A percentile compares a stretch with the other conserved stretches of the same genome.
Evolutionary conservation across 2,113 vertebrate species (phyloP).

Genomic region (Kobus ellipsiprymnus): DNA sequence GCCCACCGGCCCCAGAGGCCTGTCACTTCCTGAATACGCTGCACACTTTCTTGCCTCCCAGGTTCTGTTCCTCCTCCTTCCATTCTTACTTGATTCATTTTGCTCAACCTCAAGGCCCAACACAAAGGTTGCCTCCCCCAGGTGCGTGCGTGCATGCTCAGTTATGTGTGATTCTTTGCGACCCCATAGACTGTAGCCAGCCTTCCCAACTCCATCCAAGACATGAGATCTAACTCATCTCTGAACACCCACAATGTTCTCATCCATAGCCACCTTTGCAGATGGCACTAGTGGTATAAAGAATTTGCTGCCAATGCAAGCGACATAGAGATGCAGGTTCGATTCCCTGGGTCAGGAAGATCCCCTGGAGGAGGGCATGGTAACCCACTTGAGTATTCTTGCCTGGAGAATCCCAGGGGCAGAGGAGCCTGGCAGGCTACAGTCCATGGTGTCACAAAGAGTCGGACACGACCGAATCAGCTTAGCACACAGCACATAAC

Average conservation of each 20-base stretch:
- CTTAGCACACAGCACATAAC: neutral
- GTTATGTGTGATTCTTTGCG: neutral
- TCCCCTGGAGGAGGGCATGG: neutral
- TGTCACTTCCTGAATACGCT: neutral
- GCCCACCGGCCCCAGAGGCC: neutral
- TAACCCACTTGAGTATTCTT: neutral
- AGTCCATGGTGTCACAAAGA: neutral
- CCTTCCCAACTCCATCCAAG: neutral
- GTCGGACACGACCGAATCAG: neutral
- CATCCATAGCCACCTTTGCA: neutral
- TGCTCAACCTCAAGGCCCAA: neutral
- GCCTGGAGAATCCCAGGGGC: neutral
- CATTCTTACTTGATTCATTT: neutral
- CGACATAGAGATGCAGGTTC: neutral
- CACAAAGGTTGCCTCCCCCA: neutral
- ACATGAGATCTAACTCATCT: neutral
- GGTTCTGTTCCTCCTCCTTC: neutral
- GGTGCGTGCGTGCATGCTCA: neutral
- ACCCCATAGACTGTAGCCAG: neutral
- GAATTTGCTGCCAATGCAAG: neutral
- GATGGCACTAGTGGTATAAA: neutral
- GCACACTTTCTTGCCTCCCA: neutral
- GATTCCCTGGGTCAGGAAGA: neutral
- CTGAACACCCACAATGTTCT: neutral
- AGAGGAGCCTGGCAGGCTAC: neutral